A percentile compares a stretch with the other conserved stretches of the same genome.
phyloP scores from a whole-genome alignment of 2,797 vertebrate genomes.

The Coilia nasus region DNA sequence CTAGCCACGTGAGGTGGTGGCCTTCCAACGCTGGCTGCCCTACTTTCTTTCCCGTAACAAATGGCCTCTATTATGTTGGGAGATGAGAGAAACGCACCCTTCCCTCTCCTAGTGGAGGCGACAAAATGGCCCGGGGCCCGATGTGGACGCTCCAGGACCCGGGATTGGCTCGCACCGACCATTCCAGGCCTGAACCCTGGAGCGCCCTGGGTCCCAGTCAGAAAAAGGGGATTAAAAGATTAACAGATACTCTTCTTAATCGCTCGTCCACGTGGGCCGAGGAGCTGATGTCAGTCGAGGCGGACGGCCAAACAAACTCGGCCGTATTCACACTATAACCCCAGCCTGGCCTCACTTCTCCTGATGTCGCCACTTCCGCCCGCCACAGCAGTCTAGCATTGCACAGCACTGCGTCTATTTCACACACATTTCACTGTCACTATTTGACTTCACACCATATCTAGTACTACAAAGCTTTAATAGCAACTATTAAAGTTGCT shows the following conservation, averaged over 20 bases:
- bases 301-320: constrained; percentile 42
- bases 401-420: not conserved
- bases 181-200: constrained; percentile 35
- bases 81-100: not conserved
- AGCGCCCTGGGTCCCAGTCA: constrained; percentile 35
- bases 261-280: constrained; percentile 50
- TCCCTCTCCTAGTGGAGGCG: not conserved
- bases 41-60: not conserved
- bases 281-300: constrained; percentile 51
- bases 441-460: no score
- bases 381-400: not conserved
- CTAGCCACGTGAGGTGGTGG: not conserved
- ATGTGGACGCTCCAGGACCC: not conserved
- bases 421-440: no score
- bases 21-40: not conserved
- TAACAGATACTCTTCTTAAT: constrained; percentile 63
- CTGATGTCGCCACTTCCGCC: not conserved
- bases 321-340: not conserved
- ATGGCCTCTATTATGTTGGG: not conserved
- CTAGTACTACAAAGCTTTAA: not conserved
- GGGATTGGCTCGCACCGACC: constrained; percentile 22
- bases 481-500: not conserved
- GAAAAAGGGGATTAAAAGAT: constrained; percentile 61
- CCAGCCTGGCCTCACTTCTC: not conserved
- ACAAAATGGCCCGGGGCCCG: not conserved